A percentile compares a stretch with the other conserved stretches of the same genome.
These are phyloP conservation scores for Lophotis ruficrista DNA, from an alignment of 2,113 vertebrate genomes.

Conservation along the genomic window DNA sequence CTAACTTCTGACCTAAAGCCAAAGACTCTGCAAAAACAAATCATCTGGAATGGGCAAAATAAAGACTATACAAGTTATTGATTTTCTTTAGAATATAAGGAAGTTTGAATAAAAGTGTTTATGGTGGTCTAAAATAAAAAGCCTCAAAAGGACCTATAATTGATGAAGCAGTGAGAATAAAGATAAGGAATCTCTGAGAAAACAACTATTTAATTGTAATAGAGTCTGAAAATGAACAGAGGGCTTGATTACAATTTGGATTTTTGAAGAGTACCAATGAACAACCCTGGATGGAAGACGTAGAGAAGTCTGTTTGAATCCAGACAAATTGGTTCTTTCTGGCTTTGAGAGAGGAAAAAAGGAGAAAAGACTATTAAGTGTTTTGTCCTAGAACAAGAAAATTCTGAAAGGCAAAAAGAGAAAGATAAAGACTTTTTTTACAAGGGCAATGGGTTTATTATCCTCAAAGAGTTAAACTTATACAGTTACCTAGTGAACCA, in stretches of 20 bases:
- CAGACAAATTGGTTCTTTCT: background rate
- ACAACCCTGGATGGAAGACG: accelerated
- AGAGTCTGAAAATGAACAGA: background rate
- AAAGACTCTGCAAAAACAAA: background rate
- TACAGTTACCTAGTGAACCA: background rate
- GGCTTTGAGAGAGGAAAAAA: background rate
- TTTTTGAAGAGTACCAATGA: background rate
- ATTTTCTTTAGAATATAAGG: background rate
- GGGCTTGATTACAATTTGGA: background rate
- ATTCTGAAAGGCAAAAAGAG: background rate
- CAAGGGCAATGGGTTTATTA: background rate
- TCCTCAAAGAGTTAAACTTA: background rate
- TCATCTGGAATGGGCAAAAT: background rate
- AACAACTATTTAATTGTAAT: background rate
- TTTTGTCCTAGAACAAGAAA: background rate
- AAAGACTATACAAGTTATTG: background rate
- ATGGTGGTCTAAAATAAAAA: background rate
- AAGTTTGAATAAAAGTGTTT: background rate
- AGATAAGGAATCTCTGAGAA: background rate
- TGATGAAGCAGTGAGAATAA: background rate
- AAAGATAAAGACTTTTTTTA: background rate
- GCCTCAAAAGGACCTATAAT: background rate
- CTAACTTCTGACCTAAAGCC: background rate
- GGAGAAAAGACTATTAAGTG: background rate
- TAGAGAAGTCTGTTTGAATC: background rate